Evolutionary conservation across 1,140 invertebrate genomes (phyloP).

Genomic region (Ganaspis sp.): DNA sequence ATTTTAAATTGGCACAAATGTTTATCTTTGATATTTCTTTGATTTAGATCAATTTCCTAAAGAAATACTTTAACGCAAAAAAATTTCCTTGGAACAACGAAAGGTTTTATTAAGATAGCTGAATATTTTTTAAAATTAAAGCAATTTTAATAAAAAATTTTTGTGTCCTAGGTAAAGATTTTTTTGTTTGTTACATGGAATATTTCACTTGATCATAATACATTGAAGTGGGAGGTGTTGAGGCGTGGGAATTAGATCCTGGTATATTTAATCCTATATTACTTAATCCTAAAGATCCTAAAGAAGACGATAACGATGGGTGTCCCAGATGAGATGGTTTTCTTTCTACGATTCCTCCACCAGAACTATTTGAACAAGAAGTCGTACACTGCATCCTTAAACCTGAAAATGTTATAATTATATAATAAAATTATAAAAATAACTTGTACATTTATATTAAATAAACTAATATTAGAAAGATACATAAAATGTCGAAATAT

Average conservation of each 20-base stretch:
- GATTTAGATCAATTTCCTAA: too few species aligned
- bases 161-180: background rate
- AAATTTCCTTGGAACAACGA: too few species aligned
- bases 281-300: constrained; percentile 64
- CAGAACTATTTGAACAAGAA: constrained; percentile 53
- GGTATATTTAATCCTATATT: constrained; percentile 66
- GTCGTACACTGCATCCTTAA: constrained; percentile 65
- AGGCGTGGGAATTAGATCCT: constrained; percentile 62
- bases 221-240: constrained; percentile 55
- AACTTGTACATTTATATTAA: too few species aligned
- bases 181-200: constrained; percentile 62
- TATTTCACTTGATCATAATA: constrained; percentile 74
- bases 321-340: constrained; percentile 66
- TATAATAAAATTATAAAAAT: background rate
- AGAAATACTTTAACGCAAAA: too few species aligned
- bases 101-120: too few species aligned
- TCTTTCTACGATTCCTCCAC: constrained; percentile 67
- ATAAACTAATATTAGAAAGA: too few species aligned
- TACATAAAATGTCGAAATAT: too few species aligned
- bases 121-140: too few species aligned
- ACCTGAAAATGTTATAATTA: constrained; percentile 54
- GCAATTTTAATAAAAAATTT: too few species aligned
- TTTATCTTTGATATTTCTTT: too few species aligned
- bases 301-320: constrained; percentile 62
- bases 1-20: background rate